A percentile compares a stretch with the other conserved stretches of the same genome.
Conservation (phyloP, 2,888 invertebrate species). For the Euzophera pinguis region DNA sequence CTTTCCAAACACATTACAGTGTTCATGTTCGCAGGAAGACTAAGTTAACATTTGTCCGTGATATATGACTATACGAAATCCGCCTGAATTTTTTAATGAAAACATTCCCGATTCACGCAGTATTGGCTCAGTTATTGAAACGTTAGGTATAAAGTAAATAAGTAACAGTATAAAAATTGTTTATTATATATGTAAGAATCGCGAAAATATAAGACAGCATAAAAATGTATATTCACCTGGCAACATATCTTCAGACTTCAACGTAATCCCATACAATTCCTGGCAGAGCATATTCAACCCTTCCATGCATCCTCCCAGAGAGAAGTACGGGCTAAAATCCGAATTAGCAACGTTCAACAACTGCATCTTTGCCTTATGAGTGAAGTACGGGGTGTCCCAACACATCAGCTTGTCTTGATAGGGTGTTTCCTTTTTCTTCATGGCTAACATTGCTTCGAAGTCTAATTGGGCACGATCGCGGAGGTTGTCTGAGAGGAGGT, state of each 20-base stretch:
- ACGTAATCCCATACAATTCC: conserved; percentile 88
- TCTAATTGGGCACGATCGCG: conserved; percentile 85
- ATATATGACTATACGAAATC: too few species aligned
- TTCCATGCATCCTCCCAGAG: conserved; percentile 97
- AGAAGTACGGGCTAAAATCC: conserved; percentile 92
- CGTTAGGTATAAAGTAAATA: neutral
- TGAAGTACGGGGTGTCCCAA: conserved; percentile 96
- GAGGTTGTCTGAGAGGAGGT: conserved; percentile 85
- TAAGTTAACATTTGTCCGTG: too few species aligned
- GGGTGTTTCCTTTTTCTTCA: conserved; percentile 80
- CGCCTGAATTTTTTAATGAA: too few species aligned
- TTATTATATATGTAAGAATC: too few species aligned
- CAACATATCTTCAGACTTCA: conserved; percentile 85
- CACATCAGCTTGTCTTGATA: conserved; percentile 68
- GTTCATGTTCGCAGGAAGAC: too few species aligned
- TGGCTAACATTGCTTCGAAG: conserved; percentile 85
- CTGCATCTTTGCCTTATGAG: conserved; percentile 85
- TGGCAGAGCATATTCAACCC: conserved; percentile 95
- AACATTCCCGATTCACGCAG: too few species aligned
- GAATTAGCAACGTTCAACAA: conserved; percentile 84
- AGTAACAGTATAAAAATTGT: too few species aligned
- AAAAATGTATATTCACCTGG: too few species aligned
- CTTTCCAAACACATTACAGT: too few species aligned
- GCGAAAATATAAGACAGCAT: too few species aligned
- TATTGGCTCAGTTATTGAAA: neutral